Evolutionary conservation across 2,113 vertebrate genomes (phyloP).

Genomic region (Cochlearius cochlearius): DNA sequence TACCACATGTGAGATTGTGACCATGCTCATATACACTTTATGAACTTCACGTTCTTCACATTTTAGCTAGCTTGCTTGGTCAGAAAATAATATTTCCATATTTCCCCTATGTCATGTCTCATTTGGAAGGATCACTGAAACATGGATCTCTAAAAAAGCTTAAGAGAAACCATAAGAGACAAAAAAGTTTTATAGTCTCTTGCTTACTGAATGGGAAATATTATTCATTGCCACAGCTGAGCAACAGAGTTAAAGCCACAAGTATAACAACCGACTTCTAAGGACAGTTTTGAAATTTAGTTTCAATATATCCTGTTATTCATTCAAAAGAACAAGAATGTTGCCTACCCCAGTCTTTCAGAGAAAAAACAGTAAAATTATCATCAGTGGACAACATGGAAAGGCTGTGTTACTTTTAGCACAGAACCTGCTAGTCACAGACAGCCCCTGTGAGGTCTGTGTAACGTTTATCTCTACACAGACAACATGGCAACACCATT

Average conservation of each 20-base stretch:
- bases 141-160: background rate
- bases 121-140: background rate
- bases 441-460: background rate
- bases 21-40: background rate
- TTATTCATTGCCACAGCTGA: background rate
- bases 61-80: background rate
- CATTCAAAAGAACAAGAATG: background rate
- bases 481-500: rapidly evolving
- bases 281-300: background rate
- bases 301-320: background rate
- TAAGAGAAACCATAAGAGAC: background rate
- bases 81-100: background rate
- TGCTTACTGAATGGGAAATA: background rate
- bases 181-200: background rate
- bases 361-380: background rate
- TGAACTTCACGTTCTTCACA: background rate
- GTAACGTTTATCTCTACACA: background rate
- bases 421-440: background rate
- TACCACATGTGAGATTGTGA: background rate
- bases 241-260: background rate
- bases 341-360: background rate
- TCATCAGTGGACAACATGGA: background rate
- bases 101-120: background rate
- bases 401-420: background rate
- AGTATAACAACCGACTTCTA: background rate